These are phyloP conservation scores for Theristicus caerulescens DNA, from an alignment of 2,113 vertebrate genomes.

Conservation along the genomic window DNA sequence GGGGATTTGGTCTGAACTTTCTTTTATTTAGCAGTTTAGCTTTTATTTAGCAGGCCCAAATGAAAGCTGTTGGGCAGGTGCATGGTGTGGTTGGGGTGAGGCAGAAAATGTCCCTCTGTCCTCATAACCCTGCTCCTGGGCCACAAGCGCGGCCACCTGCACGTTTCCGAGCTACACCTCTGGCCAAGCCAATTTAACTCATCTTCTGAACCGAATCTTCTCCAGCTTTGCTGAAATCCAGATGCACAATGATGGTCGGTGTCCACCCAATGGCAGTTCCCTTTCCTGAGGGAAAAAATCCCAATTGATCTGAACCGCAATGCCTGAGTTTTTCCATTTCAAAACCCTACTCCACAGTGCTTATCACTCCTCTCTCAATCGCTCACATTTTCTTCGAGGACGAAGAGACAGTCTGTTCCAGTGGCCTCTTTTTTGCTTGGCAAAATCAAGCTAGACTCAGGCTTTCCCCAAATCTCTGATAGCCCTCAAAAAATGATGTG, in stretches of 20 bases:
- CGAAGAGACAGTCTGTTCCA: neutral
- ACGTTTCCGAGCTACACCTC: neutral
- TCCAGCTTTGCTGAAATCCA: neutral
- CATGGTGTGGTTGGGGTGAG: neutral
- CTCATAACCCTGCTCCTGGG: neutral
- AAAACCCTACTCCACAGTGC: neutral
- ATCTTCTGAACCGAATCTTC: neutral
- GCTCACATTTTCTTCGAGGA: neutral
- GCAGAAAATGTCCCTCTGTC: neutral
- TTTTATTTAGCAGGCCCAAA: neutral
- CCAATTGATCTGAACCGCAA: neutral
- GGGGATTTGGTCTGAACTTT: neutral
- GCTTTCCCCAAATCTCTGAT: neutral
- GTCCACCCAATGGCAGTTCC: neutral
- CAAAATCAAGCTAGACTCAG: neutral
- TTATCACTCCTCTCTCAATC: neutral
- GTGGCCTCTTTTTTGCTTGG: neutral
- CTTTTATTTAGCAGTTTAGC: neutral
- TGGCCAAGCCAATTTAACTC: neutral
- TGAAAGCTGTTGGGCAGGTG: neutral
- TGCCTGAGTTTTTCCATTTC: neutral
- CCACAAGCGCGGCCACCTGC: rapidly evolving
- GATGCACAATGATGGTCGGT: neutral
- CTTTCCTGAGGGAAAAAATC: neutral
- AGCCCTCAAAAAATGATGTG: neutral